These are phyloP conservation scores for Xenentodon cancila DNA, from an alignment of 2,797 vertebrate genomes.

Conservation along the genomic window DNA sequence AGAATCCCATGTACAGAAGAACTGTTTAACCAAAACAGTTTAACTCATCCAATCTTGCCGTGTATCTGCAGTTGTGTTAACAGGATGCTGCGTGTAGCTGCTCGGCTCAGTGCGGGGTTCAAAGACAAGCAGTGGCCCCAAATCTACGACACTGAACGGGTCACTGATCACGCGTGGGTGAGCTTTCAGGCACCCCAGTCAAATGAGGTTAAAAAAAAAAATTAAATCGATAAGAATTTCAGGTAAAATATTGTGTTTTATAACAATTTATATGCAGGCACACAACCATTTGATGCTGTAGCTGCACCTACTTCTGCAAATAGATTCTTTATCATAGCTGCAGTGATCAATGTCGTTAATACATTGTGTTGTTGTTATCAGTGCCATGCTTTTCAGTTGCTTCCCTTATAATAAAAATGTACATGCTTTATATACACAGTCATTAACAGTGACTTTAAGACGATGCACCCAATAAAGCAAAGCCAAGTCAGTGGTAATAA, in stretches of 20 bases:
- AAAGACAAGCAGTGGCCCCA: conserved; percentile 49
- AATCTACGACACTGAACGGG: conserved; percentile 54
- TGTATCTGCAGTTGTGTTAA: conserved; percentile 57
- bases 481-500: conserved; percentile 43
- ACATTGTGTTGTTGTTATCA: conserved; percentile 27
- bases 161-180: conserved; percentile 40
- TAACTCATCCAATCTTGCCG: conserved; percentile 21
- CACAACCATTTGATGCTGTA: background rate
- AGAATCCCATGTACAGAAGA: conserved; percentile 35
- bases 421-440: conserved; percentile 32
- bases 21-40: conserved; percentile 48
- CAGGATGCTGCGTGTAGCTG: conserved; percentile 60
- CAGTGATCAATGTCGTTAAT: conserved; percentile 42
- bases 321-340: conserved; percentile 40
- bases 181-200: conserved; percentile 33
- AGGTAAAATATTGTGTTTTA: conserved; percentile 41
- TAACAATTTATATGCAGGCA: background rate
- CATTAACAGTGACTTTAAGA: conserved; percentile 64
- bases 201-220: conserved; percentile 35
- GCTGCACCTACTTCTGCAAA: conserved; percentile 29
- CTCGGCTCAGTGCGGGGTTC: conserved; percentile 61
- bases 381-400: conserved; percentile 27
- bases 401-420: conserved; percentile 34
- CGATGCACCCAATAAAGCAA: conserved; percentile 50
- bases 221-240: conserved; percentile 9